Base-by-base conservation (phyloP, 1,140 invertebrate genomes). In the Ericerus pela region DNA sequence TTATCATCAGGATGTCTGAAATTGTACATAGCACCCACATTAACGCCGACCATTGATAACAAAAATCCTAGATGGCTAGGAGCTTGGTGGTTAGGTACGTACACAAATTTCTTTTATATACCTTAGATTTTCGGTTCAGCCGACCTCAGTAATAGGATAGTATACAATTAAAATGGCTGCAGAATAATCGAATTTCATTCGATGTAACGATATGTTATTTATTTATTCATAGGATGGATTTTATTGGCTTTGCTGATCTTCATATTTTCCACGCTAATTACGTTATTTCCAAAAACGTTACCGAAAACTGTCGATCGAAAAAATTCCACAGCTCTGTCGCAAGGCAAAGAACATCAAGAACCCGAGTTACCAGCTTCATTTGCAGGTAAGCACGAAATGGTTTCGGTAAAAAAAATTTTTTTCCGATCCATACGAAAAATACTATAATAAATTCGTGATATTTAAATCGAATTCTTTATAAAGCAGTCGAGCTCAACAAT, bases 21-120 rank as follows among this genome's bases (percentile, higher is more conserved):
- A 59, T 66, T 82, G 30, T 85, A 82, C 61, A 81, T 84, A 22
- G 79, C 77, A 14, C 81, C 81, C 1, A 72, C 73, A 8, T 63
- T 84, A 52, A 82, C 76, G 31, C 81, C 82, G 1, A 77, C 75
- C 1, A 82, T 84, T 33, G 74, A 69, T n/a, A 78, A 72, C 30
- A 73, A 75, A 60, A 81, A 85, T 70, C 81, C 81, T 2, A 72
- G 81, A 58, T 85, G 82, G 82, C 64, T 84, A 22, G 83, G 83
- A 2, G 82, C 82, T n/a, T 86, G 82, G 82, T 86, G 82, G 82
- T 59, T 84, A 27, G 86, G 86, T 63, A 55, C 59, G 57, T 16
- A 6, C n/a, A n/a, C 31, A n/a, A 5, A 29, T 41, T 28, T 24
- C 31, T 11, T 20, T 16, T 56, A 57, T 47, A 53, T 56, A 47